These are phyloP conservation scores for Chrysina gloriosa DNA, from an alignment of 2,888 invertebrate genomes.

Conservation along the genomic window DNA sequence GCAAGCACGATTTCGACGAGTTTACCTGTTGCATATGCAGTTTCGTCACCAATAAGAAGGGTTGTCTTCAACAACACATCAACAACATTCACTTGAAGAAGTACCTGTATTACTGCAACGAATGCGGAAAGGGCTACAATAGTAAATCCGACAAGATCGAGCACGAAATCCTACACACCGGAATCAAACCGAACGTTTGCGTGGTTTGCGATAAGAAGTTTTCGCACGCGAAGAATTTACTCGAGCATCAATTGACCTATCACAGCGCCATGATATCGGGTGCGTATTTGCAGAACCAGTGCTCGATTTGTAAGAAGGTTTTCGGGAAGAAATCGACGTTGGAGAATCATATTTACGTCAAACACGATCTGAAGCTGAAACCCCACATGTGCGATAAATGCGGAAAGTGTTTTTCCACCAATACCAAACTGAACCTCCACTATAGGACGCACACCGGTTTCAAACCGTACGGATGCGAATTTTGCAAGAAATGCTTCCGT, in stretches of 20 bases:
- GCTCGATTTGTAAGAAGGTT: slow-evolving; percentile 55
- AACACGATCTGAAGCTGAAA: slow-evolving; percentile 34
- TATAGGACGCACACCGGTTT: slow-evolving; percentile 53
- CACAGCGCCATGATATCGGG: slow-evolving; percentile 61
- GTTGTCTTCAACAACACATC: slow-evolving; percentile 62
- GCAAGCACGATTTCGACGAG: slow-evolving; percentile 51
- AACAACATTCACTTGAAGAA: slow-evolving; percentile 68
- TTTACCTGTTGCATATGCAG: slow-evolving; percentile 41
- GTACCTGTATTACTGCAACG: slow-evolving; percentile 64
- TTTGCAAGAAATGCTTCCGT: slow-evolving; percentile 55
- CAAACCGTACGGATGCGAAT: slow-evolving; percentile 53
- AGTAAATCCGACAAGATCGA: slow-evolving; percentile 63
- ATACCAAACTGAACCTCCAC: slow-evolving; percentile 54
- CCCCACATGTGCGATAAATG: slow-evolving; percentile 42
- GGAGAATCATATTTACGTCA: slow-evolving; percentile 60
- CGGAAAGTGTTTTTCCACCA: slow-evolving; percentile 36
- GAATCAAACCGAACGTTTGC: slow-evolving; percentile 63
- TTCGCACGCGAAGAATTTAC: slow-evolving; percentile 54
- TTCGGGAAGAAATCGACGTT: slow-evolving; percentile 58
- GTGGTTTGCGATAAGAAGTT: slow-evolving; percentile 64
- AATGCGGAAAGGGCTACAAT: slow-evolving; percentile 67
- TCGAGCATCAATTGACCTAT: slow-evolving; percentile 55
- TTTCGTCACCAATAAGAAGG: slow-evolving; percentile 23
- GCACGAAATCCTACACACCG: slow-evolving; percentile 63
- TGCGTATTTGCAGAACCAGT: slow-evolving; percentile 62